phyloP scores from a whole-genome alignment of 1,140 invertebrate species.

The Ceratoteleas bidentatus region DNA sequence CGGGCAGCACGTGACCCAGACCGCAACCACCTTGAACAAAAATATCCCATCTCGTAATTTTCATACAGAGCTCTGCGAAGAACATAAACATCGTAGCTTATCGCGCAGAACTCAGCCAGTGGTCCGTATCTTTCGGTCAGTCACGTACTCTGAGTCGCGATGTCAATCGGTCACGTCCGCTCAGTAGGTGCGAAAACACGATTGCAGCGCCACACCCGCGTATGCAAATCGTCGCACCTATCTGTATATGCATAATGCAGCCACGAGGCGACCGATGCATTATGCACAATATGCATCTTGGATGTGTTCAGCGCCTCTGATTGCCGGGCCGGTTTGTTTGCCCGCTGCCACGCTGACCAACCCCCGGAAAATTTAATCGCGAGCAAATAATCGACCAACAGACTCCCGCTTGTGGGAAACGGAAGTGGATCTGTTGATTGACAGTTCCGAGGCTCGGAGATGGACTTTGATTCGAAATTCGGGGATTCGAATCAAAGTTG shows the following conservation, averaged over 20 bases:
- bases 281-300: slow-evolving; percentile 58
- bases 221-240: slow-evolving; percentile 41
- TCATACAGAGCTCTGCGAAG: too few relatives aligned
- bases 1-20: too few relatives aligned
- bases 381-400: slow-evolving; percentile 17
- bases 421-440: slow-evolving; percentile 10
- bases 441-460: not conserved
- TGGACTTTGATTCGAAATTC: slow-evolving; percentile 5
- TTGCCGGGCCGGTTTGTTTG: slow-evolving; percentile 54
- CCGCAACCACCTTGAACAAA: too few relatives aligned
- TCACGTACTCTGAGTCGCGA: slow-evolving; percentile 54
- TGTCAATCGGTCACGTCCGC: slow-evolving; percentile 59
- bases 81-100: slow-evolving; percentile 8
- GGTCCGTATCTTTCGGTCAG: slow-evolving; percentile 37
- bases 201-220: slow-evolving; percentile 47
- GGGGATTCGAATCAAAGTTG: too few relatives aligned
- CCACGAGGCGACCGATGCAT: slow-evolving; percentile 46
- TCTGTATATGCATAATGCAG: slow-evolving; percentile 51
- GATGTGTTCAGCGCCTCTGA: slow-evolving; percentile 47
- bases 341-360: slow-evolving; percentile 32
- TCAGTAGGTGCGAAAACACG: slow-evolving; percentile 52
- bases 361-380: slow-evolving; percentile 43
- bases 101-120: slow-evolving; percentile 3
- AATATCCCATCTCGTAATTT: too few relatives aligned
- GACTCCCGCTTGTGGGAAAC: slow-evolving; percentile 28